phyloP scores from a whole-genome alignment of 2,113 vertebrate species.

The Lucifuga dentata region DNA sequence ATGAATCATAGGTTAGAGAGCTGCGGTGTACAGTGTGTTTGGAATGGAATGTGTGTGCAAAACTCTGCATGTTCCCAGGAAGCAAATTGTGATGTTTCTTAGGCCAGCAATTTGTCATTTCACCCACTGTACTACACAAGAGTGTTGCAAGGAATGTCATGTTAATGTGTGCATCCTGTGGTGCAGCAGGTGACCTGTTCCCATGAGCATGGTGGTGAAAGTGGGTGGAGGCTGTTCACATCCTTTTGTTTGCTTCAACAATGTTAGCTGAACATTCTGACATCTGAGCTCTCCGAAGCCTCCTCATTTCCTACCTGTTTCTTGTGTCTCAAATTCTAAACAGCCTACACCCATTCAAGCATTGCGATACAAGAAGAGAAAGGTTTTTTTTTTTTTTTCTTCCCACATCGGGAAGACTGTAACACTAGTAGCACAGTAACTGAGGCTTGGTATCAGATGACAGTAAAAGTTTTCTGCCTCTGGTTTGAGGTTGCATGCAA shows the following conservation, averaged over 20 bases:
- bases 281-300: slow-evolving; percentile 48
- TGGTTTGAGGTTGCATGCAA: slow-evolving; percentile 9
- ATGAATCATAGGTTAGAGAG: slow-evolving; percentile 23
- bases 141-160: not conserved
- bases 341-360: slow-evolving; percentile 23
- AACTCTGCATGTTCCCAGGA: not conserved
- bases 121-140: not conserved
- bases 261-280: slow-evolving; percentile 54
- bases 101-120: slow-evolving; percentile 10
- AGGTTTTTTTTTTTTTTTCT: not conserved
- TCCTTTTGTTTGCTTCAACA: slow-evolving; percentile 63
- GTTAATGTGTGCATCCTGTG: slow-evolving; percentile 28
- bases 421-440: slow-evolving; percentile 39
- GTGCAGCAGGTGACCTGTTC: slow-evolving; percentile 52
- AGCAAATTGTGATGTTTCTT: not conserved
- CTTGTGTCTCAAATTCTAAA: slow-evolving; percentile 32
- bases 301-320: slow-evolving; percentile 35
- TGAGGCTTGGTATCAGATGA: slow-evolving; percentile 47
- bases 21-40: slow-evolving; percentile 1
- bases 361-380: slow-evolving; percentile 26
- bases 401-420: slow-evolving; percentile 11
- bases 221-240: slow-evolving; percentile 35
- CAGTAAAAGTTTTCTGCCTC: slow-evolving; percentile 32
- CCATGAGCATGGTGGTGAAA: slow-evolving; percentile 16
- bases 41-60: slow-evolving; percentile 13